These are phyloP conservation scores for Perognathus longimembris DNA, from an alignment of 2,113 vertebrate species.

Conservation along the genomic window DNA sequence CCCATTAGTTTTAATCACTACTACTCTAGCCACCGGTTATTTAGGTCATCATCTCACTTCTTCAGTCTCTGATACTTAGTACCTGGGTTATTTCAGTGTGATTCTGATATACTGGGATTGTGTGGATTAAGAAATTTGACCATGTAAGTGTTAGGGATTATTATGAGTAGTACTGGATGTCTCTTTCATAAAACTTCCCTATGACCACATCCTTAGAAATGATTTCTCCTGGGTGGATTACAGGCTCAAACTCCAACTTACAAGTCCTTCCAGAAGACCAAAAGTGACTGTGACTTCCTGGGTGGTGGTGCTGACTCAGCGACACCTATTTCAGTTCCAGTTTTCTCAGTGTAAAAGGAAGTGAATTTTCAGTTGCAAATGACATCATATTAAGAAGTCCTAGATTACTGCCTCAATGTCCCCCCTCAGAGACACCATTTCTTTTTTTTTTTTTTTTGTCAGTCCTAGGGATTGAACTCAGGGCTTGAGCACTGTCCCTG, in stretches of 20 bases:
- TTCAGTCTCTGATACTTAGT: neutral
- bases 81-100: neutral
- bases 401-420: neutral
- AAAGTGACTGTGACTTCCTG: neutral
- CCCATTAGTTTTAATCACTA: conserved; percentile 23
- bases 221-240: neutral
- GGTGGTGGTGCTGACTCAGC: neutral
- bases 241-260: neutral
- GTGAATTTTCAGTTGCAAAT: neutral
- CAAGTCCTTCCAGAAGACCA: neutral
- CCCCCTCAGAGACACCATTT: neutral
- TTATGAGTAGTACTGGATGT: neutral
- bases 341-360: neutral
- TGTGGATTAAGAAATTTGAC: neutral
- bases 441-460: too few relatives aligned
- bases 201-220: neutral
- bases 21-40: neutral
- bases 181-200: neutral
- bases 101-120: neutral
- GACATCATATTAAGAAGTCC: neutral
- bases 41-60: neutral
- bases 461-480: too few relatives aligned
- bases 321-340: neutral
- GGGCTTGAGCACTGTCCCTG: too few relatives aligned
- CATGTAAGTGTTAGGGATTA: fast-evolving